Conservation (phyloP, 2,888 invertebrate genomes). For the Aromia moschata region DNA sequence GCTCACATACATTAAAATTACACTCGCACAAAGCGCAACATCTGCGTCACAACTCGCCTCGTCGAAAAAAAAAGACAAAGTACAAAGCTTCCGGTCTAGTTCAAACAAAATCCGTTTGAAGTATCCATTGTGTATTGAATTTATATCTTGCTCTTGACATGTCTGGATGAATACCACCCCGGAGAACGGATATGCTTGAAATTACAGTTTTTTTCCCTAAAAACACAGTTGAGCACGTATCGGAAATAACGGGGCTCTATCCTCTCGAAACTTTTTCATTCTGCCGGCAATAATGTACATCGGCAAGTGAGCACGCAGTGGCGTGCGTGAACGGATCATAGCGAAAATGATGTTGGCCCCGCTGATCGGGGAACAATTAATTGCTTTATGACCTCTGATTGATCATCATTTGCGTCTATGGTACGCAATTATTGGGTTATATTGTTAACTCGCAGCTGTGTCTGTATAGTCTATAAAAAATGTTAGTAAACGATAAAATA, state of each 20-base stretch:
- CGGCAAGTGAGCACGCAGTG: conserved; percentile 35
- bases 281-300: conserved; percentile 39
- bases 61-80: neutral
- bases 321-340: no score
- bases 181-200: conserved; percentile 17
- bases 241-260: conserved; percentile 18
- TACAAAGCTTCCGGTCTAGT: conserved; percentile 5
- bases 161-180: conserved; percentile 27
- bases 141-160: conserved; percentile 27
- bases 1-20: no score
- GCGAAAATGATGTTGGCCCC: no score
- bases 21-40: neutral
- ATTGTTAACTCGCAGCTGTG: no score
- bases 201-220: conserved; percentile 23
- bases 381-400: no score
- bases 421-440: no score
- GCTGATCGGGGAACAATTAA: no score
- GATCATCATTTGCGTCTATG: no score
- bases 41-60: neutral
- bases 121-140: conserved; percentile 28
- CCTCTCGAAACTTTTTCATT: conserved; percentile 25
- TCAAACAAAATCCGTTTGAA: conserved; percentile 17
- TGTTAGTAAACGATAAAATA: no score
- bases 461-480: no score
- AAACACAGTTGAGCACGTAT: conserved; percentile 28